Evolutionary conservation across 2,888 invertebrate genomes (phyloP).

Genomic region (Leptogaster cylindrica): DNA sequence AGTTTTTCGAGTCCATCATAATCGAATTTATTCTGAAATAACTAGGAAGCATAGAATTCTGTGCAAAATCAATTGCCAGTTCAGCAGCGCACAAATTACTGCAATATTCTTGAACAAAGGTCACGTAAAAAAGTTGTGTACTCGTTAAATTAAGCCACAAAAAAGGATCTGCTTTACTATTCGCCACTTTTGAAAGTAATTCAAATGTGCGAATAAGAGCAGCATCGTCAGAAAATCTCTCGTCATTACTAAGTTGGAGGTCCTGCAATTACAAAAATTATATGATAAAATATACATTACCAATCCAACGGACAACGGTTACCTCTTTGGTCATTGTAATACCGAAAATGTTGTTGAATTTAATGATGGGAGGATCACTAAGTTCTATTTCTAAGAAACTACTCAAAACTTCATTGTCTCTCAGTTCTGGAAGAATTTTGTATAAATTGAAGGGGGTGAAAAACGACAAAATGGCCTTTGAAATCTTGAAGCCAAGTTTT

Average conservation of each 20-base stretch:
- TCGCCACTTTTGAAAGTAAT: slow-evolving; percentile 6
- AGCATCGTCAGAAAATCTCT: slow-evolving; percentile 39
- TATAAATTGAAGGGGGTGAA: slow-evolving; percentile 32
- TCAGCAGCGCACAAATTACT: neutral
- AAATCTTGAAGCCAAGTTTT: slow-evolving; percentile 38
- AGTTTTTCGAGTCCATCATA: slow-evolving; percentile 37
- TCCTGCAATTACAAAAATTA: slow-evolving; percentile 38
- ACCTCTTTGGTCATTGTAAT: slow-evolving; percentile 37
- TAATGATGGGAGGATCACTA: slow-evolving; percentile 37
- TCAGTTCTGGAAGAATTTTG: slow-evolving; percentile 13
- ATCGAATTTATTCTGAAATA: slow-evolving; percentile 41
- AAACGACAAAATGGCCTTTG: slow-evolving; percentile 33
- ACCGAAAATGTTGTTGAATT: slow-evolving; percentile 25
- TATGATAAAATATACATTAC: neutral
- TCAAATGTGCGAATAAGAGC: slow-evolving; percentile 30
- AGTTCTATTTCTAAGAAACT: slow-evolving; percentile 37
- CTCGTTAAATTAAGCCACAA: slow-evolving; percentile 37
- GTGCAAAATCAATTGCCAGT: slow-evolving; percentile 10
- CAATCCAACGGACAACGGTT: neutral
- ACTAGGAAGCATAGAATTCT: slow-evolving; percentile 20
- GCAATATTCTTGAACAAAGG: slow-evolving; percentile 39
- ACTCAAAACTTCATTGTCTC: slow-evolving; percentile 38
- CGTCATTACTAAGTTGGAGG: slow-evolving; percentile 17
- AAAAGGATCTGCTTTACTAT: slow-evolving; percentile 12
- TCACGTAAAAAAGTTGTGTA: slow-evolving; percentile 38